Base-by-base conservation (phyloP, 2,113 vertebrate species). In the Hymenochirus boettgeri region DNA sequence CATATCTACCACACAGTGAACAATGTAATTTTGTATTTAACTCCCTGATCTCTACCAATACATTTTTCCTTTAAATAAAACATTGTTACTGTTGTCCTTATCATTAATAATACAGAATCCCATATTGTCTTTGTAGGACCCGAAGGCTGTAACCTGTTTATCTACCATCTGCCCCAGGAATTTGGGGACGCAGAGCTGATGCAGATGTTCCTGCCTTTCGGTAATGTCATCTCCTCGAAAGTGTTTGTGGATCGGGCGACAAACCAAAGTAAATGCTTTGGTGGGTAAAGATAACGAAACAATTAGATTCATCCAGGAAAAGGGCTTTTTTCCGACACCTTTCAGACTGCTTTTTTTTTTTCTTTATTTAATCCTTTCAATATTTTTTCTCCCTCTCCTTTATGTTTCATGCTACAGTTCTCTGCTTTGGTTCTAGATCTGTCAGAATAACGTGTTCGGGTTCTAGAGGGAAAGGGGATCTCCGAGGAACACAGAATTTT, bases 221-320 rank as follows among this genome's bases (percentile, higher is more conserved):
- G 96, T 98, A 99, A 99, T 99, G 96, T 99, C 96, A 99, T 99
- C 96, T 99, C 96, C 93, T 97, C 95, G 93, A 98, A 99, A 98
- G 96, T 99, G 95, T 99, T 99, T 99, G 96, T 98, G 96, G 95
- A 99, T 97, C 95, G 96, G 92, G 96, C 94, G 96, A 98, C 95
- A 96, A 99, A 98, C 96, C 96, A 99, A 98, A 99, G 96, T 99
- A 98, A 95, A 99, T 97, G 96, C 95, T 99, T 99, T 99, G 95
- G 96, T 98, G 95, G 95, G 96, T 97, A 96, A 96, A 95, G n/a
- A 94, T 94, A 95, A 97, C 88, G 88, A n/a, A n/a, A 89, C 86
- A 89, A 87, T 91, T 92, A 93, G 91, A 87, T 93, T 93, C 89
- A 89, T 89, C 89, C 81, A 92, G 88, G 89, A 92, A 88, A 53